Evolutionary conservation across 2,113 vertebrate genomes (phyloP).

Genomic region (Sapayoa aenigma): DNA sequence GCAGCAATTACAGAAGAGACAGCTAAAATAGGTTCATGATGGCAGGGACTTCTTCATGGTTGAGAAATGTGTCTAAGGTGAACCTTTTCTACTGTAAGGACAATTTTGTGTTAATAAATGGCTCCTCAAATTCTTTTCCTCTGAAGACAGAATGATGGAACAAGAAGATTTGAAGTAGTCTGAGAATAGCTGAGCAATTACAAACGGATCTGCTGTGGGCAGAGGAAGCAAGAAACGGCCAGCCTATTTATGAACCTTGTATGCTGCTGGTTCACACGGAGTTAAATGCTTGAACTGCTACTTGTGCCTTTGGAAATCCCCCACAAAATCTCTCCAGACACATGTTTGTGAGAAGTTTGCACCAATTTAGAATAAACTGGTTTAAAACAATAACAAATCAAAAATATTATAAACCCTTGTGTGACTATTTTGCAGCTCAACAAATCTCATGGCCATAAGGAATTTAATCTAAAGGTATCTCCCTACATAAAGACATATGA

Average conservation of each 20-base stretch:
- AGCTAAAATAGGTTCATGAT: slow-evolving; percentile 77
- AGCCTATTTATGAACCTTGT: neutral
- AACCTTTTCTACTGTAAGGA: slow-evolving; percentile 40
- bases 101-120: slow-evolving; percentile 58
- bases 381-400: neutral
- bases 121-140: slow-evolving; percentile 46
- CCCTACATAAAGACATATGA: neutral
- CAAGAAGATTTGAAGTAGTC: slow-evolving; percentile 16
- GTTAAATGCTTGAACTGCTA: neutral
- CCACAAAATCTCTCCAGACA: neutral
- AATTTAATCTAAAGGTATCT: neutral
- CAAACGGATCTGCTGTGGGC: neutral
- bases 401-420: neutral
- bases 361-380: neutral
- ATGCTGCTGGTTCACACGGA: neutral
- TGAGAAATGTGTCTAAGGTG: slow-evolving; percentile 67
- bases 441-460: neutral
- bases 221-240: neutral
- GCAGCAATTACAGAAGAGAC: slow-evolving; percentile 72
- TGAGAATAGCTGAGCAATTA: slow-evolving; percentile 41
- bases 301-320: neutral
- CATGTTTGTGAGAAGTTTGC: neutral
- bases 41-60: slow-evolving; percentile 65
- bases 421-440: neutral
- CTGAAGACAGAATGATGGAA: slow-evolving; percentile 43